A percentile compares a stretch with the other conserved stretches of the same genome.
Conservation (phyloP, 2,113 vertebrate species). For the Entomyzon cyanotis region DNA sequence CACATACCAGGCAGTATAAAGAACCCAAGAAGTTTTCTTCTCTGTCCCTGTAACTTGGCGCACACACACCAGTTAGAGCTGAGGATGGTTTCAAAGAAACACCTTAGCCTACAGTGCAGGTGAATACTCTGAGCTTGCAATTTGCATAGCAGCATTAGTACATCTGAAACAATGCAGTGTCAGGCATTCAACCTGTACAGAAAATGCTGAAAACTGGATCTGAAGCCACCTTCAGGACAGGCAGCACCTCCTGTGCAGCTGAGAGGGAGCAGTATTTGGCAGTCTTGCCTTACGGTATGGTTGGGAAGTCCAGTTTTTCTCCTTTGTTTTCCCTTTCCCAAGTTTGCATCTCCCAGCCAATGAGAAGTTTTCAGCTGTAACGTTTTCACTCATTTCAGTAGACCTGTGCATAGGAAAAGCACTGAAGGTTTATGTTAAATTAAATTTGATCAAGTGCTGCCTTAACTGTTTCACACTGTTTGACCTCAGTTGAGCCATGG, state of each 20-base stretch:
- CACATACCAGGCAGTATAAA: neutral
- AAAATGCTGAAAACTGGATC: neutral
- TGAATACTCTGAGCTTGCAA: neutral
- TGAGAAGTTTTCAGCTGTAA: neutral
- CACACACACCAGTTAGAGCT: neutral
- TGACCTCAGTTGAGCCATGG: neutral
- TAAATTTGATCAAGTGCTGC: neutral
- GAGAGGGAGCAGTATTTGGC: neutral
- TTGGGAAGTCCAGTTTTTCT: neutral
- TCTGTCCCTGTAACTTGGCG: neutral
- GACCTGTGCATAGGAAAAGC: too few species aligned
- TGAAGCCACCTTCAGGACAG: neutral
- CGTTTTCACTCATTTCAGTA: neutral
- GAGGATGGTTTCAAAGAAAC: neutral
- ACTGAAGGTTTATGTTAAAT: neutral
- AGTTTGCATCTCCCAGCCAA: neutral
- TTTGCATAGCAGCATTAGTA: accelerated
- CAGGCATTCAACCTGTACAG: neutral
- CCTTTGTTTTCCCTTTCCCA: neutral
- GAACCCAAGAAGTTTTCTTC: neutral
- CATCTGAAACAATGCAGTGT: neutral
- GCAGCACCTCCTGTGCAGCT: neutral
- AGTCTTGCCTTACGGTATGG: too few species aligned
- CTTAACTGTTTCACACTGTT: neutral
- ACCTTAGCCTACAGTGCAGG: neutral